Evolutionary conservation across 2,888 invertebrate genomes (phyloP), one percentile per base, ranked within the genome.

Genomic region (Trachelus troglodyta): DNA sequence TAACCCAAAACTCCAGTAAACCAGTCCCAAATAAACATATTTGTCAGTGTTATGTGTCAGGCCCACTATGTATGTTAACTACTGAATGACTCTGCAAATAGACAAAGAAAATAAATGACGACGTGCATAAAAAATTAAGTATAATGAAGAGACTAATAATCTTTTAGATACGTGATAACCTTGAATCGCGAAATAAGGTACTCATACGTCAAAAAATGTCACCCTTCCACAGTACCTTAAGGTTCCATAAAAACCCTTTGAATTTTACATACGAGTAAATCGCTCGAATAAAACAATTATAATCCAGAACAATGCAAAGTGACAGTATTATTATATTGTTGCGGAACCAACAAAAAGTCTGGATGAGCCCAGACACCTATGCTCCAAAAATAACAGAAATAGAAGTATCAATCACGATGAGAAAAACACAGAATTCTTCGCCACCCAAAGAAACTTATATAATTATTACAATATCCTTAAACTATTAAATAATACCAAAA

Each of bases 11-110:
- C 97, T 89, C 97, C 97, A 92, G 97, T 97, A 92, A 98, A 96
- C 97, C 98, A 98, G 93, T 98, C 98, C 96, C 97, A 96, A 93
- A 98, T 95, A 94, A 98, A 98, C 98, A 98, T 98, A 91, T 90
- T 92, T 82, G 74, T 37, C 12, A 30, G 69, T 76, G 35, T 79
- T 69, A 76, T 73, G 68, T 79, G 73, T 81, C 77, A 35, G 77
- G 78, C 69, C 79, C 79, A 83, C 83, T 84, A 75, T 82, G 78
- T 75, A 56, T 56, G 80, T 83, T 84, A 84, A 84, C 83, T 85
- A 79, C 81, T 75, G 81, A 85, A 89, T 91, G 91, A 90, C 90
- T 90, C 91, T 91, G 91, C 90, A 91, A 91, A 79, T 30, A 34
- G 77, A 77, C 84, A 88, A 89, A 84, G 78, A 79, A 77, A 79